Percentiles rank a stretch among this genome's conserved stretches.
phyloP scores from a whole-genome alignment of 2,113 vertebrate genomes.

The Solea senegalensis region DNA sequence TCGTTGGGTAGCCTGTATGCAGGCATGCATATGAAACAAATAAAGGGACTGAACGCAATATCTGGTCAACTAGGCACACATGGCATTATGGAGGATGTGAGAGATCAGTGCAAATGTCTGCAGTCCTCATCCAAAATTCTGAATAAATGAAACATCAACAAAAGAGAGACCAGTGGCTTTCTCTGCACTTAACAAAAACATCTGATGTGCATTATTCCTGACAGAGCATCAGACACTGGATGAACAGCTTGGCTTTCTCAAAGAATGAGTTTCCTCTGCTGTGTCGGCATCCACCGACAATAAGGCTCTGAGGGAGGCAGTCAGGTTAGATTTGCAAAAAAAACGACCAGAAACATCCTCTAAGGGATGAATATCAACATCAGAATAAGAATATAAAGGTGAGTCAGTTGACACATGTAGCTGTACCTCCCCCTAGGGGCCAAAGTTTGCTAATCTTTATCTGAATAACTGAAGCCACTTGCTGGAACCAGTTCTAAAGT shows the following conservation, averaged over 20 bases:
- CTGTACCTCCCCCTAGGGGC: slow-evolving; percentile 74
- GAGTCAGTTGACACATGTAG: slow-evolving; percentile 21
- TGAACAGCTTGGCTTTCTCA: slow-evolving; percentile 64
- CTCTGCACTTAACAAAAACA: slow-evolving; percentile 78
- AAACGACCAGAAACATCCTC: slow-evolving; percentile 25
- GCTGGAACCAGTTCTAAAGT: slow-evolving; percentile 17
- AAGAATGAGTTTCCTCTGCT: slow-evolving; percentile 61
- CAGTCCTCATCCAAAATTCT: slow-evolving; percentile 71
- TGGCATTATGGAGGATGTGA: slow-evolving; percentile 76
- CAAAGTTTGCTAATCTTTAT: neutral
- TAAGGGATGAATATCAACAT: slow-evolving; percentile 32
- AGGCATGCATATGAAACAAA: slow-evolving; percentile 76
- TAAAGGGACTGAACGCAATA: slow-evolving; percentile 72
- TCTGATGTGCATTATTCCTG: slow-evolving; percentile 81
- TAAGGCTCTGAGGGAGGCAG: slow-evolving; percentile 46
- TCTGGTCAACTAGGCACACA: slow-evolving; percentile 72
- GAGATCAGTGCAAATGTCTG: slow-evolving; percentile 75
- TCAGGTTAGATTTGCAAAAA: slow-evolving; percentile 45
- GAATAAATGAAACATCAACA: slow-evolving; percentile 82
- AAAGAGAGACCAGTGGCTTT: slow-evolving; percentile 72
- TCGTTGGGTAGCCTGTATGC: slow-evolving; percentile 47
- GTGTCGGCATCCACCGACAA: slow-evolving; percentile 48
- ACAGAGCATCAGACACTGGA: slow-evolving; percentile 66
- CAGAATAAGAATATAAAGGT: neutral
- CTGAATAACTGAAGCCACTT: slow-evolving; percentile 18